Conservation (phyloP, 2,113 vertebrate species). For the Australoheros scitulus region DNA sequence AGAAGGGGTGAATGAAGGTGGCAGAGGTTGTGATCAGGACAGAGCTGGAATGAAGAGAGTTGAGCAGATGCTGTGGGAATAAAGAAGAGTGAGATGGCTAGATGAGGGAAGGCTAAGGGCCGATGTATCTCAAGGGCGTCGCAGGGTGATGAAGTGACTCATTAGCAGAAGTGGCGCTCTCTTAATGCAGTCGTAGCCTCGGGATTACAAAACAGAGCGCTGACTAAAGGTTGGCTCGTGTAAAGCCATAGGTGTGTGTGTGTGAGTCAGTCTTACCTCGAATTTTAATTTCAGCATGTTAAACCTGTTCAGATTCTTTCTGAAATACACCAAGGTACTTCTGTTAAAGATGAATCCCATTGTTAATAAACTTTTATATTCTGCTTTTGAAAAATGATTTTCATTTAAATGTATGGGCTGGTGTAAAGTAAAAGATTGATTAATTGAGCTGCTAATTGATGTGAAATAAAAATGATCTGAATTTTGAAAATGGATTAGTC, state of each 20-base stretch:
- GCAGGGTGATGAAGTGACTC: conserved; percentile 52
- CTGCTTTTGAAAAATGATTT: background rate
- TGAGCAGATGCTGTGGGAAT: conserved; percentile 17
- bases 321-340: background rate
- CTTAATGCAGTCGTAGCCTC: background rate
- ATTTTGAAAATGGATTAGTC: background rate
- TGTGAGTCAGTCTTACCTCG: background rate
- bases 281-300: background rate
- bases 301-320: background rate
- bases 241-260: background rate
- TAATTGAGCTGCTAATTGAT: background rate
- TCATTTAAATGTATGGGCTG: background rate
- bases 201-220: conserved; percentile 8
- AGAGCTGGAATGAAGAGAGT: background rate
- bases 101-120: background rate
- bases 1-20: background rate
- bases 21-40: conserved; percentile 7
- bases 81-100: conserved; percentile 6
- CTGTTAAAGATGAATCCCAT: background rate
- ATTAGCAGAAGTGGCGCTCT: conserved; percentile 35
- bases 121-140: conserved; percentile 41
- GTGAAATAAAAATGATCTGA: background rate
- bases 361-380: background rate
- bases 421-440: background rate
- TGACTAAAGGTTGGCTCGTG: conserved; percentile 7